Base-by-base conservation (phyloP, 2,888 invertebrate genomes). In the Mycalesis mineus region DNA sequence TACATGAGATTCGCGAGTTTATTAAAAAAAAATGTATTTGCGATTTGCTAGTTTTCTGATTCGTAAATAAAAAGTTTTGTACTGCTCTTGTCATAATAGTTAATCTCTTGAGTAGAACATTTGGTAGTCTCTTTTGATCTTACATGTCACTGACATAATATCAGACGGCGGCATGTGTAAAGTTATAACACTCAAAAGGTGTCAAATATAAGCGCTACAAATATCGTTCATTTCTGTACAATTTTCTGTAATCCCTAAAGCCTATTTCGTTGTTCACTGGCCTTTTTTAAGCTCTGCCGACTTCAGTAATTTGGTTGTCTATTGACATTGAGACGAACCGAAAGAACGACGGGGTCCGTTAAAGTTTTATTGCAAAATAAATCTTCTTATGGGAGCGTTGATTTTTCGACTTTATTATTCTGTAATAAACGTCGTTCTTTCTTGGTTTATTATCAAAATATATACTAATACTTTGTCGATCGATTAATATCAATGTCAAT, bases 231-330 rank as follows among this genome's bases (percentile, higher is more conserved):
- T 3, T 29, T 31, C 45, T 31, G 29, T 29, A 45, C 45, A 14
- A 45, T 45, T 29, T 29, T 45, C 45, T 45, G 45, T 45, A 45
- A 45, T 45, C 44, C 29, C 14, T 45, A 13, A 45, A 45, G 44
- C 44, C 44, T 45, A 45, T 45, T 45, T 45, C 44, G 29, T 29
- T 29, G 29, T 45, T 31, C 45, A 13, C 29, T 45, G 29, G 29
- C 29, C 14, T 45, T 45, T 44, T 36, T 45, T 13, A 31, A 29
- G 45, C 45, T 45, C 29, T 45, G 29, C 29, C 45, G 45, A 45
- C 29, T 45, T 8, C 9, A 29, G 45, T 29, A 45, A 45, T 31
- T 44, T 31, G 45, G 45, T 45, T 45, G 29, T 7, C 13, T 29
- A 45, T 29, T 45, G 45, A 14, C 29, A 29, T 45, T 45, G 45